These are phyloP conservation scores for Galbula dea DNA, from an alignment of 2,113 vertebrate species.

Conservation along the genomic window DNA sequence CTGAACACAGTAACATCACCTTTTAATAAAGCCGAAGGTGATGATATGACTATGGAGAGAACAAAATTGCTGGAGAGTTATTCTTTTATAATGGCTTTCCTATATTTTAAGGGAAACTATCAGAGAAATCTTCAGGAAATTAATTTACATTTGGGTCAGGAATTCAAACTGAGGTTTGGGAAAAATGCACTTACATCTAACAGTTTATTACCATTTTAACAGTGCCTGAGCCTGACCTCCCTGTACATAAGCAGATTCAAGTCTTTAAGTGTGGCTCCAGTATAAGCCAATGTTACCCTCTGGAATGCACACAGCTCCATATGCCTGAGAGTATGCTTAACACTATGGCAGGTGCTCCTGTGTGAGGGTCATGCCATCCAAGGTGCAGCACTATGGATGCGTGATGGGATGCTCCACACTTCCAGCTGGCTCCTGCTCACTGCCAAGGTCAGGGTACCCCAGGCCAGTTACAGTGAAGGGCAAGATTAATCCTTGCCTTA, in stretches of 20 bases:
- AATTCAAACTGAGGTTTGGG: not conserved
- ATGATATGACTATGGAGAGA: not conserved
- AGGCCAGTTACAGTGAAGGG: not conserved
- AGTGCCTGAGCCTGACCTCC: not conserved
- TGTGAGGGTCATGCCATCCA: not conserved
- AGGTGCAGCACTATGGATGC: not conserved
- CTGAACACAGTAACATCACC: not conserved
- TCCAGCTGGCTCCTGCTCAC: not conserved
- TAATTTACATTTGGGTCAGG: not conserved
- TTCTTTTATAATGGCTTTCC: not conserved
- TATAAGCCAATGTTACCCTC: not conserved
- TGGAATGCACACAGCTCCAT: not conserved
- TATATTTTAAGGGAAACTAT: not conserved
- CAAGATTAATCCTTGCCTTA: not conserved
- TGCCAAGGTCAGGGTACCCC: not conserved
- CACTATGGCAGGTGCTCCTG: not conserved
- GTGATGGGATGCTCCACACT: fast-evolving
- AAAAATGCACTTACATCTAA: not conserved
- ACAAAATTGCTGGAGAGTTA: not conserved
- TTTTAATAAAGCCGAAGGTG: not conserved
- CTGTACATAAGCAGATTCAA: not conserved
- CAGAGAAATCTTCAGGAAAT: not conserved
- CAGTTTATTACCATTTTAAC: not conserved
- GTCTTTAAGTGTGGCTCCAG: not conserved
- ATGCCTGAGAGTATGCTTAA: fast-evolving